Evolutionary conservation across 2,888 invertebrate genomes (phyloP).

Genomic region (Camptogramma bilineatum): DNA sequence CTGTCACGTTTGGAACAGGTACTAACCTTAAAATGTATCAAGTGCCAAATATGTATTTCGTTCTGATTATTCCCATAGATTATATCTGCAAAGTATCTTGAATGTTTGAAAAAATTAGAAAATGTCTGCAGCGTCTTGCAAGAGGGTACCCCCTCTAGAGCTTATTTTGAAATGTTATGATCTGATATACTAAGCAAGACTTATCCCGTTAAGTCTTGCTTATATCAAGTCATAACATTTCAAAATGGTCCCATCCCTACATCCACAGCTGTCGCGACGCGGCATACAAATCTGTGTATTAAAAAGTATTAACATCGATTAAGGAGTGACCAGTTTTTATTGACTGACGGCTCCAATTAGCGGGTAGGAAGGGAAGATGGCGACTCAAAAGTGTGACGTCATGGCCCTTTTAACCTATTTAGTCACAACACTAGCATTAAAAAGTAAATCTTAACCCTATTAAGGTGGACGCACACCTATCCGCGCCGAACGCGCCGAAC

Average conservation of each 20-base stretch:
- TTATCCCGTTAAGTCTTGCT: background rate
- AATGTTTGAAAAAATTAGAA: too few species aligned
- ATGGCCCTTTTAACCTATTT: background rate
- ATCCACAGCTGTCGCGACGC: conserved; percentile 53
- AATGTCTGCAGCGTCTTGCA: too few species aligned
- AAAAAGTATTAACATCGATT: conserved; percentile 70
- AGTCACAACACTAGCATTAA: background rate
- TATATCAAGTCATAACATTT: background rate
- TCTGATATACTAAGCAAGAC: background rate
- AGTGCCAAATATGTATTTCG: too few species aligned
- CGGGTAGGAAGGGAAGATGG: conserved; percentile 39
- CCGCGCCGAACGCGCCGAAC: too few species aligned
- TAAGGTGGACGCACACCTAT: too few species aligned
- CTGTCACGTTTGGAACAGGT: too few species aligned
- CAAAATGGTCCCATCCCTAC: conserved; percentile 28
- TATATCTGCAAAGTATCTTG: too few species aligned
- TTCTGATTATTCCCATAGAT: too few species aligned
- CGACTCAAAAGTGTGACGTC: conserved; percentile 11
- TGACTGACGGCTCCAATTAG: conserved; percentile 49
- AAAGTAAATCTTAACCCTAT: too few species aligned
- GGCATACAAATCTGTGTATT: conserved; percentile 81
- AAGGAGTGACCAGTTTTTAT: conserved; percentile 47
- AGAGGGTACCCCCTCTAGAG: too few species aligned
- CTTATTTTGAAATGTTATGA: too few species aligned
- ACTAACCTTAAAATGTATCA: too few species aligned